Evolutionary conservation across 2,888 invertebrate species (phyloP).

Genomic region (Aphodius granarius): DNA sequence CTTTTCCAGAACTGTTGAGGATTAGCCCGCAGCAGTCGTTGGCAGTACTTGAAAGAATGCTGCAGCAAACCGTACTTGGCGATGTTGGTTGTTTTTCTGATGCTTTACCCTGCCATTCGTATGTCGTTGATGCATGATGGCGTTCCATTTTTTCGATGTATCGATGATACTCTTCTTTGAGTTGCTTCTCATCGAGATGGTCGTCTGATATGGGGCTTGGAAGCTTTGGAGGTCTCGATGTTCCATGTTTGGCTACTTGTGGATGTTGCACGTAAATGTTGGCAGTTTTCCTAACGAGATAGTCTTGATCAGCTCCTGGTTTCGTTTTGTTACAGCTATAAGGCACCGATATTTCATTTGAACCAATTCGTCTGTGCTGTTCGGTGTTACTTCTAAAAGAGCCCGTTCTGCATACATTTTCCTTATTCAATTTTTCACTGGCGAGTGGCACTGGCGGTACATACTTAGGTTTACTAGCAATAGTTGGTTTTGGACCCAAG

Average conservation of each 20-base stretch:
- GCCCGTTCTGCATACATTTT: constrained; percentile 34
- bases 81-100: constrained; percentile 46
- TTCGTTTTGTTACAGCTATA: constrained; percentile 17
- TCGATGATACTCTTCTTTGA: background rate
- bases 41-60: constrained; percentile 52
- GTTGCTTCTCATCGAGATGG: background rate
- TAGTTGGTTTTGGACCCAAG: constrained; percentile 49
- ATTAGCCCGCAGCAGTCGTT: constrained; percentile 55
- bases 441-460: constrained; percentile 51
- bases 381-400: constrained; percentile 18
- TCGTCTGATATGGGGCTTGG: constrained; percentile 5
- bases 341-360: constrained; percentile 10
- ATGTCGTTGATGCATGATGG: constrained; percentile 36
- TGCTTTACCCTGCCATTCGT: constrained; percentile 40
- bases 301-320: constrained; percentile 1
- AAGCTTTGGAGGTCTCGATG: background rate
- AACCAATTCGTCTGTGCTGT: constrained; percentile 6
- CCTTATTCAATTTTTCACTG: constrained; percentile 9
- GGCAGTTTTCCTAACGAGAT: background rate
- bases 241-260: constrained; percentile 6
- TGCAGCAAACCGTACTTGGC: constrained; percentile 54
- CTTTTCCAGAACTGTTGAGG: constrained; percentile 47
- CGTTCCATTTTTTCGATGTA: constrained; percentile 48
- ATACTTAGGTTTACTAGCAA: constrained; percentile 52
- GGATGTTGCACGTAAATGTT: constrained; percentile 7